Conservation (phyloP, 2,888 invertebrate species). For the Isoperla grammatica region DNA sequence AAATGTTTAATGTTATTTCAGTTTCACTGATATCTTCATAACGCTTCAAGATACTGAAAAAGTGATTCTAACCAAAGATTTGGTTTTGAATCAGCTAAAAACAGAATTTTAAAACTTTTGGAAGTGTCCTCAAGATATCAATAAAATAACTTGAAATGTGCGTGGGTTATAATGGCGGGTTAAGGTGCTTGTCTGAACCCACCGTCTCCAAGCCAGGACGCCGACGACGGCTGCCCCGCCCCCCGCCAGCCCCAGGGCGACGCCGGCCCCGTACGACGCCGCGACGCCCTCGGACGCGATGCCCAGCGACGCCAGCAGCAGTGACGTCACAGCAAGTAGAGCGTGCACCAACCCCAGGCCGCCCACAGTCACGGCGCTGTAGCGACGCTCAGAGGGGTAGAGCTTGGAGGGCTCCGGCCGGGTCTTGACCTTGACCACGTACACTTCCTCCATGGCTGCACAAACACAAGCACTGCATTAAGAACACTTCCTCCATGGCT, state of each 20-base stretch:
- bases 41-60: too few species aligned
- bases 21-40: too few species aligned
- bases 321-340: constrained; percentile 53
- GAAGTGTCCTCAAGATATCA: too few species aligned
- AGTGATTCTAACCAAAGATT: too few species aligned
- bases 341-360: constrained; percentile 59
- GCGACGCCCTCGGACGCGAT: constrained; percentile 31
- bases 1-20: too few species aligned
- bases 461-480: too few species aligned
- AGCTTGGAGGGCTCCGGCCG: constrained; percentile 53
- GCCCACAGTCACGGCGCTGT: constrained; percentile 61
- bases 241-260: constrained; percentile 29
- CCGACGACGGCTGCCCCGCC: constrained; percentile 41
- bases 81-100: too few species aligned
- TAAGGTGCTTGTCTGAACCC: too few species aligned
- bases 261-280: constrained; percentile 22
- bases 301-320: constrained; percentile 53
- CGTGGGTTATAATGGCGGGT: too few species aligned
- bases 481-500: constrained; percentile 61
- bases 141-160: too few species aligned
- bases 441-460: constrained; percentile 58
- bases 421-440: constrained; percentile 60
- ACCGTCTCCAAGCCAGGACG: constrained; percentile 54
- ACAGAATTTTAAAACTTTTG: too few species aligned
- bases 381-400: constrained; percentile 61